Percentiles rank a stretch among this genome's conserved stretches.
Evolutionary conservation across 2,797 vertebrate species (phyloP).

Genomic region (Aselliscus stoliczkanus): DNA sequence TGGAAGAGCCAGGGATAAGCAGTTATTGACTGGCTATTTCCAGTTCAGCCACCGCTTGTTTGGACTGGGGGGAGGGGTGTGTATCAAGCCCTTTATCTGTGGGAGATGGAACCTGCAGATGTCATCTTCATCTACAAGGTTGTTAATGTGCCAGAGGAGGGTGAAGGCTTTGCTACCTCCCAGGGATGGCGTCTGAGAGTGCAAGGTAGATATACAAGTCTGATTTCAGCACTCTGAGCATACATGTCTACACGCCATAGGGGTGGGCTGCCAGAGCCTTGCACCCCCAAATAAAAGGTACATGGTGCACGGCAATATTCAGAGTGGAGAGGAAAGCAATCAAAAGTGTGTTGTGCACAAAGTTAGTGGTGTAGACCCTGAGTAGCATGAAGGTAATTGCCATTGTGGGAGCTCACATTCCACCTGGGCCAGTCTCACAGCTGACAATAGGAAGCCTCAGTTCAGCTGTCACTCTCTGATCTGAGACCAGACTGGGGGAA

Average conservation of each 20-base stretch:
- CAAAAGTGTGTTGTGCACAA: too few relatives aligned
- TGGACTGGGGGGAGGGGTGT: background rate
- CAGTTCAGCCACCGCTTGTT: background rate
- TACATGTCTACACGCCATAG: background rate
- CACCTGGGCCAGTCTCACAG: background rate
- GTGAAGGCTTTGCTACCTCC: background rate
- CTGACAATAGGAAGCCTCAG: background rate
- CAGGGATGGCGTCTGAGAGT: background rate
- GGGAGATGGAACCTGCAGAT: background rate
- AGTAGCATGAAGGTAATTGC: background rate
- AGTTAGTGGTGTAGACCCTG: background rate
- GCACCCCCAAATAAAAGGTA: background rate
- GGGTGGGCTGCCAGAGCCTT: background rate
- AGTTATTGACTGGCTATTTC: background rate
- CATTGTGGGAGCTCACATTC: background rate
- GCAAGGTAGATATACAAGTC: background rate
- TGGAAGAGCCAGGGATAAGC: background rate
- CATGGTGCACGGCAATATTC: background rate
- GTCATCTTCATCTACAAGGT: background rate
- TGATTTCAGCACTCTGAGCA: background rate
- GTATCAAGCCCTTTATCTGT: background rate
- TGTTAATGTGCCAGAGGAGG: background rate
- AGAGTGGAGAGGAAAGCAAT: background rate
- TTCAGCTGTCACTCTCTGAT: background rate
- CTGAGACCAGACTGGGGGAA: background rate